These are phyloP conservation scores for Anoplopoma fimbria DNA, from an alignment of 2,113 vertebrate genomes.

Conservation along the genomic window DNA sequence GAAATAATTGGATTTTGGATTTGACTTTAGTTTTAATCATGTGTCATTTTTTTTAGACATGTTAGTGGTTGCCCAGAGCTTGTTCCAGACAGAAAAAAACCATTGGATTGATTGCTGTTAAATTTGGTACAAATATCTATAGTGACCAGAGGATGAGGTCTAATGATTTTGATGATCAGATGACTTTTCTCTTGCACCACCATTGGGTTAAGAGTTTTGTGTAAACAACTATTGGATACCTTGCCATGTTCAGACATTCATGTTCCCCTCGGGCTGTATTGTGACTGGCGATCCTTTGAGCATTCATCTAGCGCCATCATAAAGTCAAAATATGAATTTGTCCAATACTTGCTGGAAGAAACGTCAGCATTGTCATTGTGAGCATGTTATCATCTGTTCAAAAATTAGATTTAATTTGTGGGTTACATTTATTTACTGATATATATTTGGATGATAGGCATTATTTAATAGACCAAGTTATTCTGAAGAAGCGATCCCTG, in stretches of 20 bases:
- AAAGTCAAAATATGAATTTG: no score
- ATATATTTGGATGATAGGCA: background rate
- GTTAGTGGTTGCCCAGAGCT: background rate
- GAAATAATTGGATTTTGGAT: background rate
- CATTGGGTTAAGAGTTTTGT: background rate
- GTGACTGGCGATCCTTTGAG: no score
- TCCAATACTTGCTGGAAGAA: no score
- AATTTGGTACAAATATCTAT: background rate
- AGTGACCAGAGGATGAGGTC: no score
- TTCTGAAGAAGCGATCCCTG: background rate
- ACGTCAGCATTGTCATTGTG: no score
- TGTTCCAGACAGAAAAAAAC: background rate
- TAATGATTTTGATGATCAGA: no score
- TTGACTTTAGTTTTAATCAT: background rate
- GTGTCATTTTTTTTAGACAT: background rate
- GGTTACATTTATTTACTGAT: background rate
- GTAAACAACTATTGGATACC: background rate
- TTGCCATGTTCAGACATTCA: background rate
- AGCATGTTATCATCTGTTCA: no score
- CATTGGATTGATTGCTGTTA: background rate
- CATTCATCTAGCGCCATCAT: no score
- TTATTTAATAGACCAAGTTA: background rate
- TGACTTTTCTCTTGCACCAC: background rate
- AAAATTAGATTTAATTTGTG: background rate
- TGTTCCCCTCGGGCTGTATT: background rate